A percentile compares a stretch with the other conserved stretches of the same genome.
phyloP scores from a whole-genome alignment of 2,888 invertebrate genomes.

The Oscheius sp. region DNA sequence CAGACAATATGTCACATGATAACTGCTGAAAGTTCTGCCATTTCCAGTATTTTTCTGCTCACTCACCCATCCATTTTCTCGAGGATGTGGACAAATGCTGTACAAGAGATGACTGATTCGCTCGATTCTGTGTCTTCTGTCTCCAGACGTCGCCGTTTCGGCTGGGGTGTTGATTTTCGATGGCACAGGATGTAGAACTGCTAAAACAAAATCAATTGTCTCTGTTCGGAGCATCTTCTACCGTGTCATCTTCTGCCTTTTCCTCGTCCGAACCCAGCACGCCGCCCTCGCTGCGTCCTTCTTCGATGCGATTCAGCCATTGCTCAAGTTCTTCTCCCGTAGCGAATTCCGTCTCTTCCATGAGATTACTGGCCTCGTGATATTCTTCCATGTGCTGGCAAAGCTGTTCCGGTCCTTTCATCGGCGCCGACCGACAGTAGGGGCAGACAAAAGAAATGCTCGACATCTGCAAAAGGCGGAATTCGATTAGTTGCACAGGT shows the following conservation, averaged over 20 bases:
- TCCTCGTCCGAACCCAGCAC: conserved; percentile 16
- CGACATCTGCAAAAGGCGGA: conserved; percentile 9
- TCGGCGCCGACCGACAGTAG: conserved; percentile 21
- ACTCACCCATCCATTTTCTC: conserved; percentile 29
- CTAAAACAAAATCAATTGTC: neutral
- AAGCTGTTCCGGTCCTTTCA: conserved; percentile 22
- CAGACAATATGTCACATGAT: conserved; percentile 20
- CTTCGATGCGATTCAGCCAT: conserved; percentile 24
- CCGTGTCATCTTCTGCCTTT: neutral
- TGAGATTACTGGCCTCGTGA: neutral
- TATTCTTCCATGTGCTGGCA: conserved; percentile 22
- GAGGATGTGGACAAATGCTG: conserved; percentile 31
- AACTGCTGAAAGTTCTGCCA: neutral
- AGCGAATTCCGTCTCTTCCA: conserved; percentile 10
- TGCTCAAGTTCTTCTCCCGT: conserved; percentile 1
- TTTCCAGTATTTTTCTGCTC: neutral
- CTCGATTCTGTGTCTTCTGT: neutral
- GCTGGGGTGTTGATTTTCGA: conserved; percentile 21
- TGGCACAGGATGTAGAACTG: conserved; percentile 30
- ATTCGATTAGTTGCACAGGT: neutral
- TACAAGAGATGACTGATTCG: conserved; percentile 24
- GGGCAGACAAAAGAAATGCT: conserved; percentile 30
- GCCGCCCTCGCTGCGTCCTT: conserved; percentile 25
- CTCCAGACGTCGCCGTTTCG: conserved; percentile 15
- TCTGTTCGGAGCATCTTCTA: neutral